These are phyloP conservation scores for Cryptoprocta ferox DNA, from an alignment of 2,797 vertebrate genomes.

Conservation along the genomic window DNA sequence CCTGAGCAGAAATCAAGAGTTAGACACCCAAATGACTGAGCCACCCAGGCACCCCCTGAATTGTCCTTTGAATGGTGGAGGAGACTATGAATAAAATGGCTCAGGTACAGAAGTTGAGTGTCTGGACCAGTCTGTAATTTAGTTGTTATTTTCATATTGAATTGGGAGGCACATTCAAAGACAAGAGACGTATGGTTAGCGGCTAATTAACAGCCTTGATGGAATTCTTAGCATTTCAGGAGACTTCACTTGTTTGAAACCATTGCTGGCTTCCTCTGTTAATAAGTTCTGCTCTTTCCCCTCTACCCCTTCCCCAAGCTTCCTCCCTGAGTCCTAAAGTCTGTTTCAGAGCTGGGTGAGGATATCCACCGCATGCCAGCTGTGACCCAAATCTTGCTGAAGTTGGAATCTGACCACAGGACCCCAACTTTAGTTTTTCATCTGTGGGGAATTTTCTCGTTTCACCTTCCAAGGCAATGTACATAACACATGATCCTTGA, in stretches of 20 bases:
- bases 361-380: neutral
- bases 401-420: neutral
- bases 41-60: too few relatives aligned
- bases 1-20: too few relatives aligned
- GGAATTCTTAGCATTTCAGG: conserved; percentile 42
- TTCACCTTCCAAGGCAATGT: neutral
- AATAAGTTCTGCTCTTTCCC: neutral
- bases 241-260: neutral
- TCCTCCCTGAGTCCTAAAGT: neutral
- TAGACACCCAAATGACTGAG: too few relatives aligned
- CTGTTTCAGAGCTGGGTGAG: neutral
- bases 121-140: neutral
- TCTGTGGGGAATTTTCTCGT: neutral
- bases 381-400: neutral
- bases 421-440: neutral
- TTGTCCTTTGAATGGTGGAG: neutral
- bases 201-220: conserved; percentile 23
- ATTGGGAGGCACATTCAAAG: conserved; percentile 8
- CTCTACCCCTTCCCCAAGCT: neutral
- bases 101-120: neutral
- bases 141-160: conserved; percentile 31
- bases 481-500: neutral
- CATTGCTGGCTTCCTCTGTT: neutral
- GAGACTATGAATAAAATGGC: neutral
- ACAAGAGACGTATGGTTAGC: conserved; percentile 40